phyloP scores from a whole-genome alignment of 2,888 invertebrate species.

The Aleiodes alternator region DNA sequence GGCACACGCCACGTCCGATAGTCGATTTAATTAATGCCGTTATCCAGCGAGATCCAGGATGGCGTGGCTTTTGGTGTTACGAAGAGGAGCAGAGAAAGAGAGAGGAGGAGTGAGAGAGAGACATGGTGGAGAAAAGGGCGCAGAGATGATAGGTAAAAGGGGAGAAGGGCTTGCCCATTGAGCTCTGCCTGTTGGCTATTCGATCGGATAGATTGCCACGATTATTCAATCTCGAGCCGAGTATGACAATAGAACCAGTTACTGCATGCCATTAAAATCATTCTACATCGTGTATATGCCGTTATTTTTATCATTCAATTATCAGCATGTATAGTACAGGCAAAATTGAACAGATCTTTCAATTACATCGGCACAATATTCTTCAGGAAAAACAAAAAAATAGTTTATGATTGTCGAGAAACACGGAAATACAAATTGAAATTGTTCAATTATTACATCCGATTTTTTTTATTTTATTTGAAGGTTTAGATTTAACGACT shows the following conservation, averaged over 20 bases:
- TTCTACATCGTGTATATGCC: background rate
- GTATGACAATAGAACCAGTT: background rate
- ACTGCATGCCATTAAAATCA: background rate
- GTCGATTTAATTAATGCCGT: conserved; percentile 72
- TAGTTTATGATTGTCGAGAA: no score
- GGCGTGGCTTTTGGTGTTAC: conserved; percentile 66
- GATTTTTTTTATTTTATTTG: no score
- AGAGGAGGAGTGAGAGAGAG: no score
- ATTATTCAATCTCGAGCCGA: conserved; percentile 43
- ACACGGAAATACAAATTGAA: no score
- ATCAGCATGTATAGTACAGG: background rate
- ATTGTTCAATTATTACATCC: no score
- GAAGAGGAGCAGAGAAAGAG: conserved; percentile 40
- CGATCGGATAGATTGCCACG: conserved; percentile 67
- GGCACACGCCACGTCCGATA: conserved; percentile 67
- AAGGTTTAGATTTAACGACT: no score
- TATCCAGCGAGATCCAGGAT: conserved; percentile 66
- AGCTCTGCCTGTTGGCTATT: conserved; percentile 63
- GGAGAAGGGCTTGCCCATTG: conserved; percentile 53
- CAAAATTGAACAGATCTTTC: background rate
- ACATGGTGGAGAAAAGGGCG: background rate
- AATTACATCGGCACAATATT: background rate
- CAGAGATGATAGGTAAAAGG: conserved; percentile 12
- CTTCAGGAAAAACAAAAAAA: background rate
- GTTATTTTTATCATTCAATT: conserved; percentile 2